phyloP scores from a whole-genome alignment of 2,888 invertebrate genomes.

The Drosophila antonietae region DNA sequence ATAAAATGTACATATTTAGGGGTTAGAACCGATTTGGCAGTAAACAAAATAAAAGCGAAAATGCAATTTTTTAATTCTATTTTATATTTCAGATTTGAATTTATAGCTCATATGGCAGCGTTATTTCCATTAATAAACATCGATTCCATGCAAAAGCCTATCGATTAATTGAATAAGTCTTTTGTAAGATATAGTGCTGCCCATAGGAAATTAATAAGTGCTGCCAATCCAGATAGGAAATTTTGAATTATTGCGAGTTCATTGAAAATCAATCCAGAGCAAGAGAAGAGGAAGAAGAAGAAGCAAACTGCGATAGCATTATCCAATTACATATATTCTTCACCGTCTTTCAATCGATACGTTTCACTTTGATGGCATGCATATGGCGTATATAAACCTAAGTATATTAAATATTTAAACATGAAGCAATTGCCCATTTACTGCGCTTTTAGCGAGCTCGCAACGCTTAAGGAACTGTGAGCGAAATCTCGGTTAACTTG shows the following conservation, averaged over 20 bases:
- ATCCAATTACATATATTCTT: too few relatives aligned
- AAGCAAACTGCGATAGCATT: too few relatives aligned
- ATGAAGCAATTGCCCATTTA: not conserved
- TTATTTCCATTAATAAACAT: too few relatives aligned
- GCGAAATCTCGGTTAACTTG: not conserved
- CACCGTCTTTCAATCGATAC: not conserved
- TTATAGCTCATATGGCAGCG: not conserved
- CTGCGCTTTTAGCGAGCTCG: not conserved
- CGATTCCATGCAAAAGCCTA: not conserved
- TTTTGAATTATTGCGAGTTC: not conserved
- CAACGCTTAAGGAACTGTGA: not conserved
- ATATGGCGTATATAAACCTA: not conserved
- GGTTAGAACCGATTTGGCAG: not conserved
- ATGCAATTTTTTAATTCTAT: constrained; percentile 1
- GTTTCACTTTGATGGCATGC: not conserved
- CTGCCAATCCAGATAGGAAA: not conserved
- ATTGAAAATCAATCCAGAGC: not conserved
- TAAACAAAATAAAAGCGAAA: not conserved
- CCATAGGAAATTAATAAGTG: not conserved
- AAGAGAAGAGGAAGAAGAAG: not conserved
- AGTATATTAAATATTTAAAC: not conserved
- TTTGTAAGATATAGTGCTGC: not conserved
- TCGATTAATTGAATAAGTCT: not conserved
- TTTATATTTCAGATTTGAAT: not conserved
- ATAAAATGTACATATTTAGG: not conserved